Evolutionary conservation across 2,888 invertebrate genomes (phyloP).

Genomic region (Volucella inflata): DNA sequence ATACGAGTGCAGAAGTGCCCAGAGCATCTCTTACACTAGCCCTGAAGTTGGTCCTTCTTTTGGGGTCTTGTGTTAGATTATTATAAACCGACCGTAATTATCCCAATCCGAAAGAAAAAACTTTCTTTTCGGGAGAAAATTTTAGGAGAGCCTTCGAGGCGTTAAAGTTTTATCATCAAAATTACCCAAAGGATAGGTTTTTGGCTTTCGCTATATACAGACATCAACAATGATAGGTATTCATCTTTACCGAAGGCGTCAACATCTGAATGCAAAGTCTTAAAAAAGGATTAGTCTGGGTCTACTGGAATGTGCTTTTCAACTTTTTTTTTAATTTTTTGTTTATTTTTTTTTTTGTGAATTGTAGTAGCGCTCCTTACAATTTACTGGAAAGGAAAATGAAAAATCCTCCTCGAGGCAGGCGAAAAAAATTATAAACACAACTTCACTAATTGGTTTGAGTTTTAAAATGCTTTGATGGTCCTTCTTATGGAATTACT

Average conservation of each 20-base stretch:
- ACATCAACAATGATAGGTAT: constrained; percentile 1
- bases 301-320: neutral
- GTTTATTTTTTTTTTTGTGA: neutral
- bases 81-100: constrained; percentile 24
- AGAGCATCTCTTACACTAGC: neutral
- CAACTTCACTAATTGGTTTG: constrained; percentile 38
- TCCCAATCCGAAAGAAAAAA: neutral
- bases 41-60: neutral
- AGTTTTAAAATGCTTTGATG: constrained; percentile 16
- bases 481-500: neutral
- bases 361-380: neutral
- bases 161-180: constrained; percentile 57
- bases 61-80: constrained; percentile 4
- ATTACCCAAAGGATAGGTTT: neutral
- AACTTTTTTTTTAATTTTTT: too few relatives aligned
- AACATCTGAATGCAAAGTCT: constrained; percentile 10
- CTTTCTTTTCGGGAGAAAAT: neutral
- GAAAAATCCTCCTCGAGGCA: neutral
- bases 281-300: constrained; percentile 31
- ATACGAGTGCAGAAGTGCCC: neutral
- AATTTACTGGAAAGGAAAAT: constrained; percentile 1
- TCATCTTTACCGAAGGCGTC: constrained; percentile 6
- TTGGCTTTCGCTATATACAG: neutral
- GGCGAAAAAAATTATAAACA: neutral
- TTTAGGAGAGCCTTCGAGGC: constrained; percentile 30